phyloP scores from a whole-genome alignment of 2,113 vertebrate genomes.

The Cyprinodon brontotheroides region DNA sequence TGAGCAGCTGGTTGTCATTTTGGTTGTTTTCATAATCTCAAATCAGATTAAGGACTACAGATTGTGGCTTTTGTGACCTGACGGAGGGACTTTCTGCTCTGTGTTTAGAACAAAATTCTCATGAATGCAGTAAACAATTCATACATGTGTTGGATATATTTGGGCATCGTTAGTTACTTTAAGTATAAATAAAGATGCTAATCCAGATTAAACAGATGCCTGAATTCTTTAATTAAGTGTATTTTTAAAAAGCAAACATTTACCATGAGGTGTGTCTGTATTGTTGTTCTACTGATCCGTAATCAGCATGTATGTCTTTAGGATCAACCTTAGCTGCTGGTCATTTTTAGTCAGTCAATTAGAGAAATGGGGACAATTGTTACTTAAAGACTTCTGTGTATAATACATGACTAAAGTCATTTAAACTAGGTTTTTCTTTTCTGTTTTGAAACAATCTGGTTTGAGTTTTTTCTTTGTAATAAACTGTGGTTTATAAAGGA shows the following conservation, averaged over 20 bases:
- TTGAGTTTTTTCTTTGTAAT: too few relatives aligned
- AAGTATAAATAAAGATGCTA: too few relatives aligned
- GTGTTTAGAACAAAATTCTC: too few relatives aligned
- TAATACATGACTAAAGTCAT: background rate
- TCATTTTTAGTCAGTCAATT: background rate
- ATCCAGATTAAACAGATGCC: too few relatives aligned
- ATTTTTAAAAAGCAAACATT: background rate
- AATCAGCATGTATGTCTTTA: background rate
- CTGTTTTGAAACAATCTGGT: too few relatives aligned
- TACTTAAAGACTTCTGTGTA: background rate
- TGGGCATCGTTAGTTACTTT: too few relatives aligned
- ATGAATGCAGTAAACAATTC: too few relatives aligned
- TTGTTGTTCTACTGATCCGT: background rate
- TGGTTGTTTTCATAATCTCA: background rate
- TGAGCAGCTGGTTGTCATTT: background rate
- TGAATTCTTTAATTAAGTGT: too few relatives aligned
- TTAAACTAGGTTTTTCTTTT: background rate
- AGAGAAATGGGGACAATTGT: background rate
- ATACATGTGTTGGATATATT: too few relatives aligned
- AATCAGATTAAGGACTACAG: background rate
- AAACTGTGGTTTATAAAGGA: too few relatives aligned
- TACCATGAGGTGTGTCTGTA: background rate
- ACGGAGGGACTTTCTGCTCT: background rate
- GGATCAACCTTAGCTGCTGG: background rate
- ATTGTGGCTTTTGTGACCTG: background rate